A percentile compares a stretch with the other conserved stretches of the same genome.
Conservation (phyloP, 2,113 vertebrate genomes). For the Charina bottae region DNA sequence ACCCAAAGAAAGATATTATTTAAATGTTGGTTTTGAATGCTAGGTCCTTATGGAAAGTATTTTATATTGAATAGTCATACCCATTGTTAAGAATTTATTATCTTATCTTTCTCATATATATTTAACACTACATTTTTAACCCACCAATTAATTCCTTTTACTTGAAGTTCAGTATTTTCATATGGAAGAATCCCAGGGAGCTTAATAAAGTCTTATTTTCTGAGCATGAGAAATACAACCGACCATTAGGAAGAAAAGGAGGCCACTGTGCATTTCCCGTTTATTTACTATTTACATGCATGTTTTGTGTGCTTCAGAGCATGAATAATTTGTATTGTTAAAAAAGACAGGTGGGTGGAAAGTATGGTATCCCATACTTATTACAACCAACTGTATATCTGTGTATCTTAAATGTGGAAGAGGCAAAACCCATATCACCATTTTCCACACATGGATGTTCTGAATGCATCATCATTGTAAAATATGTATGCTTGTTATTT, state of each 20-base stretch:
- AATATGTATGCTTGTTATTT: neutral
- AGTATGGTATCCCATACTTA: slow-evolving; percentile 5
- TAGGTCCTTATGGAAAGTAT: neutral
- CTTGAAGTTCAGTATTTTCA: neutral
- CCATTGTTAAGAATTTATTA: neutral
- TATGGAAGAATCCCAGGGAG: neutral
- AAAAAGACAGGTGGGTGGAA: slow-evolving; percentile 17
- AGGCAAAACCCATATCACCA: neutral
- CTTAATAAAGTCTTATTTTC: neutral
- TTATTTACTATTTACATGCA: neutral
- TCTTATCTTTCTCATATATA: neutral
- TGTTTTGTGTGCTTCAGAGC: neutral
- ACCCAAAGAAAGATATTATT: too few species aligned
- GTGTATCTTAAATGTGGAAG: neutral
- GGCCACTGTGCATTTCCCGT: neutral
- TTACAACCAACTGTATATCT: neutral
- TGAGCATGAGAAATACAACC: neutral
- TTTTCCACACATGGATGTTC: neutral
- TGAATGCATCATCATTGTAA: neutral
- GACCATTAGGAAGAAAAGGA: neutral
- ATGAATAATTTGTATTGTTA: neutral
- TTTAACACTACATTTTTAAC: neutral
- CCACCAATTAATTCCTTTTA: neutral
- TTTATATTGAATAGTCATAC: neutral
- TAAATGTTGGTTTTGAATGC: too few species aligned